Evolutionary conservation across 2,797 vertebrate genomes (phyloP).

Genomic region (Phoxinus dragarum): DNA sequence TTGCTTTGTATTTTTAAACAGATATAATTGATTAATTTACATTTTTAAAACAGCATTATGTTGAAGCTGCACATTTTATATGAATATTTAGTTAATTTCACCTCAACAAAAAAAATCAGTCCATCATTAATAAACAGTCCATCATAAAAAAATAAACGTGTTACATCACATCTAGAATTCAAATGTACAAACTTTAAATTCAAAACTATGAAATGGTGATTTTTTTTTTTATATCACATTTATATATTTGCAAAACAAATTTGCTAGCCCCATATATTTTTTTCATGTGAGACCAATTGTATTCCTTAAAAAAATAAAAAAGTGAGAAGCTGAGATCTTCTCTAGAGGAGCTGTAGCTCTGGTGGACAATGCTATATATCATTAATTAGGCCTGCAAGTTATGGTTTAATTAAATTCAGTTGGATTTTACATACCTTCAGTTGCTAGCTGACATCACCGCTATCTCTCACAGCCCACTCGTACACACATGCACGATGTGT

Average conservation of each 20-base stretch:
- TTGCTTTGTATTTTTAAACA: neutral
- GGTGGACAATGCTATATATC: slow-evolving; percentile 71
- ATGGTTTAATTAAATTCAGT: slow-evolving; percentile 74
- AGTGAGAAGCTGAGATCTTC: neutral
- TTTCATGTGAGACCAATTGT: slow-evolving; percentile 1
- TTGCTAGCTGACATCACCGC: slow-evolving; percentile 11
- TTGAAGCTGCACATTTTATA: neutral
- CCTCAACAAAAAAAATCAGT: neutral
- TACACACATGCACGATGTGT: slow-evolving; percentile 14
- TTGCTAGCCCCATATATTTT: neutral
- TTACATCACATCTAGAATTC: neutral
- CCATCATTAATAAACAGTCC: neutral
- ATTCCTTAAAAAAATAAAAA: slow-evolving; percentile 5
- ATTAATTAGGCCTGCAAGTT: slow-evolving; percentile 73
- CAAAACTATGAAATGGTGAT: neutral
- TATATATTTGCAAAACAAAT: neutral
- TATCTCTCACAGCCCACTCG: slow-evolving; percentile 19
- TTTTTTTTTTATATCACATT: neutral
- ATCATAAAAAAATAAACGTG: neutral
- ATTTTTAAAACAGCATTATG: neutral
- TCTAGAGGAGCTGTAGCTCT: slow-evolving; percentile 17
- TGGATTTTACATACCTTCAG: slow-evolving; percentile 31
- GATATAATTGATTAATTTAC: neutral
- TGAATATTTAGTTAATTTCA: neutral
- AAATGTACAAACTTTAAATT: neutral